Percentiles rank a stretch among this genome's conserved stretches.
Evolutionary conservation across 2,113 vertebrate genomes (phyloP).

Genomic region (Erythrocercus mccallii): DNA sequence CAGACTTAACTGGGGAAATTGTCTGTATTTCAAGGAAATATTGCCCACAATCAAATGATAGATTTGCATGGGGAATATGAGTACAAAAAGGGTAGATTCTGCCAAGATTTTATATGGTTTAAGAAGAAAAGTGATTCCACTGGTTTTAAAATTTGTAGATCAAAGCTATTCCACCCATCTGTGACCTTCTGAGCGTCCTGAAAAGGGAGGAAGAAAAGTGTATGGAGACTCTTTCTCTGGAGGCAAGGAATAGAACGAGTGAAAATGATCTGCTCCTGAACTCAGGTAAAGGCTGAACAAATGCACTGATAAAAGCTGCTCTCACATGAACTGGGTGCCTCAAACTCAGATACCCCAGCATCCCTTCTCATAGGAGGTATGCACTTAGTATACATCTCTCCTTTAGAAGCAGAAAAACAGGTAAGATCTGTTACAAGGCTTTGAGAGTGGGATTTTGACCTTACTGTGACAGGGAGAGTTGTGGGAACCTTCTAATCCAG

Average conservation of each 20-base stretch:
- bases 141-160: slow-evolving; percentile 58
- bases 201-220: slow-evolving; percentile 78
- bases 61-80: not conserved
- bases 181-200: slow-evolving; percentile 73
- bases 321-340: not conserved
- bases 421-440: not conserved
- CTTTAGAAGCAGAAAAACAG: not conserved
- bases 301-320: not conserved
- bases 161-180: slow-evolving; percentile 62
- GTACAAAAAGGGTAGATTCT: not conserved
- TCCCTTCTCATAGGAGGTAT: not conserved
- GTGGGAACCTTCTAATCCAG: not conserved
- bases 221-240: slow-evolving; percentile 41
- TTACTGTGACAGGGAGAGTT: not conserved
- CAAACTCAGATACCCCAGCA: not conserved
- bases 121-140: not conserved
- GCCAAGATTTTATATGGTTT: accelerated
- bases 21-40: not conserved
- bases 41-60: not conserved
- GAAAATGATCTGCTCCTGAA: not conserved
- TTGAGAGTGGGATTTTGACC: not conserved
- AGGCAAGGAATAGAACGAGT: not conserved
- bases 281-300: slow-evolving; percentile 49
- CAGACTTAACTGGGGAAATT: not conserved
- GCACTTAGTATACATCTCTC: not conserved